phyloP scores from a whole-genome alignment of 2,113 vertebrate species.

The Leuciscus idus region DNA sequence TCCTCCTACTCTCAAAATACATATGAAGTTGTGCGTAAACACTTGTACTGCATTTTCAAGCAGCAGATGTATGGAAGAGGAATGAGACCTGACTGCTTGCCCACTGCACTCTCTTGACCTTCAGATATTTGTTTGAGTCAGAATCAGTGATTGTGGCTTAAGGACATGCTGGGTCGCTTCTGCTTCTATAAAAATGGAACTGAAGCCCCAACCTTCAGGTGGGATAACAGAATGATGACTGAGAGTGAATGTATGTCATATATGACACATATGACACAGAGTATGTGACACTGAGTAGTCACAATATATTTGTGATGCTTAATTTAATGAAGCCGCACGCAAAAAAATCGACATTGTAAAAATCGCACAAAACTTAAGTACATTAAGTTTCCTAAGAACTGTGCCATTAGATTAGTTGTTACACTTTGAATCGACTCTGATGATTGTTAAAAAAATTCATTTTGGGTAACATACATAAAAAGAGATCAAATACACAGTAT shows the following conservation, averaged over 20 bases:
- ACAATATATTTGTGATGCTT: neutral
- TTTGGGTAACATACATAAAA: neutral
- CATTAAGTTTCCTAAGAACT: neutral
- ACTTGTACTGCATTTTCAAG: neutral
- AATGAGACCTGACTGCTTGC: neutral
- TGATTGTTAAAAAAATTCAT: neutral
- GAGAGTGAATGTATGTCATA: no score
- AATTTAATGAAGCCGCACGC: no score
- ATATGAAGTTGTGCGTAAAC: neutral
- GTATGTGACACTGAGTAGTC: neutral
- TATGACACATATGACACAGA: no score
- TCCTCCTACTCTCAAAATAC: neutral
- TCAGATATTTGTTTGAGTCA: neutral
- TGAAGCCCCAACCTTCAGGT: neutral
- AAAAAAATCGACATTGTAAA: neutral
- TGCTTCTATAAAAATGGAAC: neutral
- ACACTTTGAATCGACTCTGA: neutral
- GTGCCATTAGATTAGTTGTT: neutral
- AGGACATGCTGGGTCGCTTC: neutral
- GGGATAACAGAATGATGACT: neutral
- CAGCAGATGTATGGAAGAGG: neutral
- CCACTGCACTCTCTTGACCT: neutral
- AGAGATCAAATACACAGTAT: neutral
- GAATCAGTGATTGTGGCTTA: neutral
- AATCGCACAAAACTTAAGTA: neutral